These are phyloP conservation scores for Agonopterix arenella DNA, from an alignment of 2,888 invertebrate genomes.

Conservation along the genomic window DNA sequence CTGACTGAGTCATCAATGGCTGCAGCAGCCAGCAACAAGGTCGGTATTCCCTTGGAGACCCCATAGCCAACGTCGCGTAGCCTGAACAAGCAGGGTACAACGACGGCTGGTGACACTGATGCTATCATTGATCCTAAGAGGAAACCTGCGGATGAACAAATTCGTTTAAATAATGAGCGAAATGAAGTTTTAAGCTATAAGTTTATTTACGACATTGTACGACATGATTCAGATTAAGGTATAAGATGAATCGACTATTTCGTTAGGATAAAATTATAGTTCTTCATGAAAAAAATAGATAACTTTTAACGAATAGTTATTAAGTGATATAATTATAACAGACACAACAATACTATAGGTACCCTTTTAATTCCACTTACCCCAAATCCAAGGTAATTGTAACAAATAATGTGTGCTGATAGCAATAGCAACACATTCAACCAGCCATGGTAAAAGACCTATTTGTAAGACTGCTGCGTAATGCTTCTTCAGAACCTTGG, in stretches of 20 bases:
- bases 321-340: too few species aligned
- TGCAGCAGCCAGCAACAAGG: constrained; percentile 90
- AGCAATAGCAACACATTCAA: constrained; percentile 81
- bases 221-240: too few species aligned
- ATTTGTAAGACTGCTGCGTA: constrained; percentile 84
- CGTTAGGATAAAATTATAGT: too few species aligned
- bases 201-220: too few species aligned
- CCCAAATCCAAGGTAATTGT: constrained; percentile 87
- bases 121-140: constrained; percentile 87
- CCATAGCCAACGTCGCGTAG: constrained; percentile 86
- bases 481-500: constrained; percentile 82
- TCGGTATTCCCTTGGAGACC: constrained; percentile 90
- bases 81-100: constrained; percentile 89
- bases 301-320: too few species aligned
- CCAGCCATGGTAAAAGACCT: constrained; percentile 86
- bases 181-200: too few species aligned
- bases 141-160: constrained; percentile 47
- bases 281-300: too few species aligned
- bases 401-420: constrained; percentile 81
- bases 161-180: too few species aligned
- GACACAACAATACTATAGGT: too few species aligned
- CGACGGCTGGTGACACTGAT: constrained; percentile 93
- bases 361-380: constrained; percentile 27
- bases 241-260: too few species aligned
- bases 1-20: constrained; percentile 94